Evolutionary conservation across 2,797 vertebrate genomes (phyloP), one percentile per base, ranked within the genome.

Genomic region (Botia kubotai): DNA sequence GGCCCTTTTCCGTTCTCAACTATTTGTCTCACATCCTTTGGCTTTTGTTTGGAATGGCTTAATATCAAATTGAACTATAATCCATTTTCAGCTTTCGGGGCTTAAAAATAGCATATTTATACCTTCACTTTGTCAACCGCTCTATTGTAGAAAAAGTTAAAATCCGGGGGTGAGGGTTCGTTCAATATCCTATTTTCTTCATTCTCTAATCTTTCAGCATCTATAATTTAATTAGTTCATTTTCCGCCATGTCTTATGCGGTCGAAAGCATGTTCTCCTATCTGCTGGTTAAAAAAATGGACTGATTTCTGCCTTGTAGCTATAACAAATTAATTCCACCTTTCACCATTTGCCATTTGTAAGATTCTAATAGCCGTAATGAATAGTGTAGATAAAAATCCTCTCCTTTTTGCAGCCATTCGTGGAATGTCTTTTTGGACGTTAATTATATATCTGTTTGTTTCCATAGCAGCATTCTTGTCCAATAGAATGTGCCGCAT

Each of bases 1-100:
- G 8, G 66, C 21, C 52, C 19, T 46, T 14, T 77, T 46, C 16
- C 52, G n/a, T 46, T n/a, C 36, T 26, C 6, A 13, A 46, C 81
- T 70, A 77, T 80, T 72, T 75, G 79, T 77, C 80, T 73, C 71
- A 2, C 26, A 55, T 68, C 58, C 60, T 60, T n/a, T 14, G 57
- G 76, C 77, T 83, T 77, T 69, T 83, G 79, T 83, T 85, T 79
- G 10, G 43, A 21, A 46, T 53, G 10, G 21, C 2, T 74, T 72
- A 43, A 72, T 72, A 74, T 87, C 66, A 46, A 72, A 82, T 83
- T 86, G 76, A 76, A 79, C 76, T 83, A 72, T 71, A 75, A 84
- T 78, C 43, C 66, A 75, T 73, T 76, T 57, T 84, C 74, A 53
- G n/a, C 8, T 80, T 81, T 81, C 39, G 16, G 12, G 50, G 23